Evolutionary conservation across 2,797 vertebrate species (phyloP).

Genomic region (Channa striata): DNA sequence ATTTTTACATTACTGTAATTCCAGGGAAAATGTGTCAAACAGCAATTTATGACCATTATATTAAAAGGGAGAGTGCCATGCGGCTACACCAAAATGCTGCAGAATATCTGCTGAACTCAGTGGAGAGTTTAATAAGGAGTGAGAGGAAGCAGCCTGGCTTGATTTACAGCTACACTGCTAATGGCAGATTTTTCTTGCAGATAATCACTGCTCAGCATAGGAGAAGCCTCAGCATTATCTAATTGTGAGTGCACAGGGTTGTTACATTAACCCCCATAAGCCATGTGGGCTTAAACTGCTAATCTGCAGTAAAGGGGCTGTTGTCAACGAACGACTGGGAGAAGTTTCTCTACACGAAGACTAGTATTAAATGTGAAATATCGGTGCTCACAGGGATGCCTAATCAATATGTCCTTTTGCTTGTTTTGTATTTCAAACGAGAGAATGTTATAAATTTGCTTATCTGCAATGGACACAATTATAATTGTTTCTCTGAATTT

Average conservation of each 20-base stretch:
- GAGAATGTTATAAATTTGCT: not conserved
- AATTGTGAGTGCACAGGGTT: slow-evolving; percentile 58
- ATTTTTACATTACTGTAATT: slow-evolving; percentile 28
- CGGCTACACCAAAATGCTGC: slow-evolving; percentile 14
- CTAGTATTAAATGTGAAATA: slow-evolving; percentile 8
- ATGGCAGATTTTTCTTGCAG: slow-evolving; percentile 55
- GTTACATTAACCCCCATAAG: slow-evolving; percentile 57
- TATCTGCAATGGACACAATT: no score
- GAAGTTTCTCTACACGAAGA: slow-evolving; percentile 3
- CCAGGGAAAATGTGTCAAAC: slow-evolving; percentile 21
- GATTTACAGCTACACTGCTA: slow-evolving; percentile 51
- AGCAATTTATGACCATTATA: slow-evolving; percentile 34
- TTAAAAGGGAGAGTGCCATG: slow-evolving; percentile 23
- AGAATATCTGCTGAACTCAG: slow-evolving; percentile 50
- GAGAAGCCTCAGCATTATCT: slow-evolving; percentile 49
- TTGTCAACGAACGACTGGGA: slow-evolving; percentile 37
- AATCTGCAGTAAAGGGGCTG: slow-evolving; percentile 67
- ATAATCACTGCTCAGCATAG: slow-evolving; percentile 65
- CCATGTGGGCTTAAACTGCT: slow-evolving; percentile 67
- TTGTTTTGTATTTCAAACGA: slow-evolving; percentile 16
- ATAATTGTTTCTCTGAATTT: not conserved
- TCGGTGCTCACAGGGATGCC: slow-evolving; percentile 21
- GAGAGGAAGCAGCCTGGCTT: slow-evolving; percentile 54
- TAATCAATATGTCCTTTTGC: slow-evolving; percentile 37
- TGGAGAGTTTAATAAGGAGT: slow-evolving; percentile 57